Evolutionary conservation across 2,113 vertebrate genomes (phyloP), one percentile per base, ranked within the genome.

Genomic region (Pseudonaja textilis): DNA sequence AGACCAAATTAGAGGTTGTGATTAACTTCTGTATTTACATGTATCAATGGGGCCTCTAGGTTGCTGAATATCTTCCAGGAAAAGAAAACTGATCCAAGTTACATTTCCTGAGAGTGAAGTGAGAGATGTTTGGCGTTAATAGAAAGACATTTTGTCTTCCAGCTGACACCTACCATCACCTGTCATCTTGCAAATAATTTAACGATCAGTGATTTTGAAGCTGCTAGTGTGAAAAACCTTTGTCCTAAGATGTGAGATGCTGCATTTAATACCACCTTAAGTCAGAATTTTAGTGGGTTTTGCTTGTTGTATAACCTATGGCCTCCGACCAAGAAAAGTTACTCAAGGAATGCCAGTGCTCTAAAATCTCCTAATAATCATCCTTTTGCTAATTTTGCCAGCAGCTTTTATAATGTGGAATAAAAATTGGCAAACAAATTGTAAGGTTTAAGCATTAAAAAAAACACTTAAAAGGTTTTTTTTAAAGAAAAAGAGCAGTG

Each of bases 81-180:
- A 97, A 95, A 96, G 98, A 98, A 98, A 98, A 96, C 96, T 61
- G 97, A 98, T 97, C 97, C 97, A 97, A 95, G 96, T 98, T 97
- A 97, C 97, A 98, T 98, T 98, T 98, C 98, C 98, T 98, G 97
- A 97, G 94, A 97, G 97, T 97, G 98, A 98, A 98, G 98, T 98
- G 98, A 98, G 98, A 99, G 97, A 99, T 98, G 98, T 97, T 98
- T 98, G 97, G 98, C 96, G 97, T 98, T 98, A 97, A 97, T 96
- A 96, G 96, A 95, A 97, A 97, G 97, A 97, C 96, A 95, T 97
- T 97, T 97, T 96, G 97, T 97, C 89, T 97, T 97, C 97, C 99
- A 99, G 98, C 98, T 99, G 99, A 98, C 98, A 98, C 97, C 97
- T 96, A 97, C 97, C 98, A 97, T 99, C 99, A 99, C 98, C 98